Conservation (phyloP, 2,797 vertebrate species). For the Muscicapa striata region DNA sequence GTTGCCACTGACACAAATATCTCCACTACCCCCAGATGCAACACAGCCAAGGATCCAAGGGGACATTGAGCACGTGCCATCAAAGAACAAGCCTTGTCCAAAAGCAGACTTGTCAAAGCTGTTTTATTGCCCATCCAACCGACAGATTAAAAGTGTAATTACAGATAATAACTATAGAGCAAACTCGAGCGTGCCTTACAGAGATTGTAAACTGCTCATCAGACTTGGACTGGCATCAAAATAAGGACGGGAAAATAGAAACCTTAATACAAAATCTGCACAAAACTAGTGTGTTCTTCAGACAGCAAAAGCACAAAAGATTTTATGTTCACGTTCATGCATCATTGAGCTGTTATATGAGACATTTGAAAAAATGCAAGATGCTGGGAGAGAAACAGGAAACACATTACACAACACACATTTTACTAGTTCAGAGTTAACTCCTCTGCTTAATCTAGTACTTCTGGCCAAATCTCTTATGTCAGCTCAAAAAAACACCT, state of each 20-base stretch:
- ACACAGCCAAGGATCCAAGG: background rate
- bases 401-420: background rate
- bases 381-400: background rate
- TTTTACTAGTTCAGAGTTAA: background rate
- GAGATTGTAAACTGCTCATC: background rate
- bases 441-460: background rate
- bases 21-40: background rate
- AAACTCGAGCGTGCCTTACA: background rate
- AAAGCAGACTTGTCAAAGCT: background rate
- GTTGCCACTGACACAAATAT: rapidly evolving
- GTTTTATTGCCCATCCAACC: background rate
- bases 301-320: background rate
- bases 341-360: background rate
- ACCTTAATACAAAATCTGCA: background rate
- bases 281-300: background rate
- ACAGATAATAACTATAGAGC: background rate
- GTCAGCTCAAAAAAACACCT: background rate
- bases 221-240: background rate
- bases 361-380: background rate
- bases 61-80: background rate
- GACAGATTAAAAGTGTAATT: background rate
- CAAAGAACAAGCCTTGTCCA: background rate
- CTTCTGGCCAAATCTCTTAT: background rate
- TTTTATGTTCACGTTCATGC: background rate
- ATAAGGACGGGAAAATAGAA: background rate